These are phyloP conservation scores for Hipparchia semele DNA, from an alignment of 2,888 invertebrate genomes.

Conservation along the genomic window DNA sequence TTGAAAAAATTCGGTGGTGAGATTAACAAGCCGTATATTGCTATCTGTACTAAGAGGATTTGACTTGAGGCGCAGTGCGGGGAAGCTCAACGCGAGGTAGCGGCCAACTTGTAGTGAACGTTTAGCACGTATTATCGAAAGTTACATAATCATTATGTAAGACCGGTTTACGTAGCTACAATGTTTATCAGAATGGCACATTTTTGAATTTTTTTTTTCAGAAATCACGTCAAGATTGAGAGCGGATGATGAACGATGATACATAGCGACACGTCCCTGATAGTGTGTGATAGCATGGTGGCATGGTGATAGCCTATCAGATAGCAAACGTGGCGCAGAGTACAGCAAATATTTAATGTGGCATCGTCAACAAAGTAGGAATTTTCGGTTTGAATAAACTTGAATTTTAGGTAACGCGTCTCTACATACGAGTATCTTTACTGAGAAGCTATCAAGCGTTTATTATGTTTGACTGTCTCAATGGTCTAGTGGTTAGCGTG, in stretches of 20 bases:
- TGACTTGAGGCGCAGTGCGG: too few relatives aligned
- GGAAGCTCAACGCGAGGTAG: too few relatives aligned
- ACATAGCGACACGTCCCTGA: conserved; percentile 55
- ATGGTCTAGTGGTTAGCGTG: too few relatives aligned
- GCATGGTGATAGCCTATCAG: conserved; percentile 59
- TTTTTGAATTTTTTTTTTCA: conserved; percentile 45
- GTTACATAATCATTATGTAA: conserved; percentile 43
- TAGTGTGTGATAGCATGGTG: conserved; percentile 34
- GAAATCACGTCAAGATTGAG: conserved; percentile 63
- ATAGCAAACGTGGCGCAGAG: conserved; percentile 32
- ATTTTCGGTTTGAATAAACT: conserved; percentile 33
- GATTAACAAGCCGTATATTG: too few relatives aligned
- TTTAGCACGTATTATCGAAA: background rate
- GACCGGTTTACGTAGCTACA: conserved; percentile 47
- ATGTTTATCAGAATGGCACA: conserved; percentile 60
- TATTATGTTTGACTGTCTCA: too few relatives aligned
- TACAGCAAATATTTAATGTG: conserved; percentile 43
- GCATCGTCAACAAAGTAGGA: conserved; percentile 37
- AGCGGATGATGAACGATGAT: conserved; percentile 79
- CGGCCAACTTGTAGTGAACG: too few relatives aligned
- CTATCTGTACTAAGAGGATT: too few relatives aligned
- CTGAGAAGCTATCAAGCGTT: too few relatives aligned
- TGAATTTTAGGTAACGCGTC: background rate
- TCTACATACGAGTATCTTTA: too few relatives aligned
- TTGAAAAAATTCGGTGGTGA: too few relatives aligned